Evolutionary conservation across 1,140 invertebrate genomes (phyloP), one percentile per base, ranked within the genome.

Genomic region (Psix sp.): DNA sequence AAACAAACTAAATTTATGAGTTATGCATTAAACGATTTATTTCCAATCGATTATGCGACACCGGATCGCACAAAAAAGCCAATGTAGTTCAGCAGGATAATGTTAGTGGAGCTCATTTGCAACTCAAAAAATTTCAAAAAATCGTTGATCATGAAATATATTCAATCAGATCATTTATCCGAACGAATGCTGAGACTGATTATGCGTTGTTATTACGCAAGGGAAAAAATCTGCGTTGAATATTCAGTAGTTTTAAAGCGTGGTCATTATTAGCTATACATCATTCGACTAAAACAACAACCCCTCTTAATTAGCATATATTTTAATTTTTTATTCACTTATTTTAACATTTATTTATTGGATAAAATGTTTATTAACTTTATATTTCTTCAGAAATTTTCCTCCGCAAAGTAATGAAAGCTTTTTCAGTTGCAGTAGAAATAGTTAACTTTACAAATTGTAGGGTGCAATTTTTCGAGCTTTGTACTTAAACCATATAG

Each of bases 71-170:
- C 45, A 65, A 68, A 74, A 74, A 68, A 43, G 51, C 42, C 62
- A 75, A 75, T 75, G 72, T 70, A 75, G 65, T 59, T 65, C 65
- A 65, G 46, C 51, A 11, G 72, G 59, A 75, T 75, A 75, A 54
- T 59, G 63, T 63, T 63, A 42, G 51, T 59, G 33, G 43, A 68
- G 10, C 59, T 65, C 65, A 75, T 75, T 75, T 75, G 59, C 40
- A 75, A 75, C 1, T 65, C 60, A 59, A 75, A 75, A 75, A 75
- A 65, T 63, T 18, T 9, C 14, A 75, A 76, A 72, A 76, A 76
- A 76, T 63, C 62, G 66, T 76, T 72, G 62, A 76, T 72, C 74
- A 72, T 68, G 74, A 68, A 76, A 72, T 56, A 76, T 62, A 71
- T 76, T 67, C 57, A 76, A 76, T 71, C 62, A 65, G 62, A 76